phyloP scores from a whole-genome alignment of 2,888 invertebrate species.

The Cheilosia variabilis region DNA sequence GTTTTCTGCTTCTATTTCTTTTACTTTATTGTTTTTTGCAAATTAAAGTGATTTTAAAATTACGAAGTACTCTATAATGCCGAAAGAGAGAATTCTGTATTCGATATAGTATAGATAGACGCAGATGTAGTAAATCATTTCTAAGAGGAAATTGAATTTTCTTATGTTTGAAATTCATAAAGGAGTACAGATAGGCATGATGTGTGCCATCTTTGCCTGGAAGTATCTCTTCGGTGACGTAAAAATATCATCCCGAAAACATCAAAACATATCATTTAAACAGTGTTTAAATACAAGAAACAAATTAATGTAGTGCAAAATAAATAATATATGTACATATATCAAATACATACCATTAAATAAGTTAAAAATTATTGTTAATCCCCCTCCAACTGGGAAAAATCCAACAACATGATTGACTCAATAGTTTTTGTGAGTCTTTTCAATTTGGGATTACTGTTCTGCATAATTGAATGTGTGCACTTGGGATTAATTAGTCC shows the following conservation, averaged over 20 bases:
- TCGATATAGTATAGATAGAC: neutral
- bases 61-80: conserved; percentile 4
- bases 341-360: conserved; percentile 30
- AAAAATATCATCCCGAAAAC: conserved; percentile 27
- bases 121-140: conserved; percentile 10
- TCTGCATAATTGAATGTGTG: conserved; percentile 59
- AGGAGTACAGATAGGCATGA: conserved; percentile 24
- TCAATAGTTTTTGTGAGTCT: conserved; percentile 37
- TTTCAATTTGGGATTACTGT: conserved; percentile 49
- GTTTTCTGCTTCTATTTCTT: conserved; percentile 15
- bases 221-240: conserved; percentile 33
- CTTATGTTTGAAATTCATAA: conserved; percentile 14
- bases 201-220: conserved; percentile 39
- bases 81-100: conserved; percentile 48
- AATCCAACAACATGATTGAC: conserved; percentile 52
- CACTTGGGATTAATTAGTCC: conserved; percentile 75
- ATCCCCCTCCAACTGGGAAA: conserved; percentile 12
- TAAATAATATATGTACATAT: conserved; percentile 16
- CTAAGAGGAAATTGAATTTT: conserved; percentile 17
- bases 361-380: conserved; percentile 41
- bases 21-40: conserved; percentile 5
- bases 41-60: conserved; percentile 37
- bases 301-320: conserved; percentile 49
- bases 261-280: conserved; percentile 51
- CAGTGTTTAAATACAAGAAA: conserved; percentile 15